Evolutionary conservation across 1,140 invertebrate species (phyloP).

Genomic region (Acromyrmex heyeri): DNA sequence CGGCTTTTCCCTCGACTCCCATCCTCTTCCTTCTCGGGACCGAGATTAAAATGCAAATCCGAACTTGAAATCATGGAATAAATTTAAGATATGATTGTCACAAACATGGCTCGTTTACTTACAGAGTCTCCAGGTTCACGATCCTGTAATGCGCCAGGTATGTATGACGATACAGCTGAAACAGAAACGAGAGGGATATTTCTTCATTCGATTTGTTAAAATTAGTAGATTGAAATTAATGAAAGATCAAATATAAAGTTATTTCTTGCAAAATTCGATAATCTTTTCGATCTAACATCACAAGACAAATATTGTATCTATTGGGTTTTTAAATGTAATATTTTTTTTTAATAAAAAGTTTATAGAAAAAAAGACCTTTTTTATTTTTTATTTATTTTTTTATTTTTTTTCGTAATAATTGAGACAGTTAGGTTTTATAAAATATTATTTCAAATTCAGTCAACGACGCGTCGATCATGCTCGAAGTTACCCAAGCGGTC

Average conservation of each 20-base stretch:
- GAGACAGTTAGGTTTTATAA: too few species aligned
- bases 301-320: background rate
- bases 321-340: too few species aligned
- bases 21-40: background rate
- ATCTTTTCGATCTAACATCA: background rate
- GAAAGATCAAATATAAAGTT: background rate
- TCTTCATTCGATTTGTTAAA: background rate
- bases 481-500: too few species aligned
- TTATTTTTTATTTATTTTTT: too few species aligned
- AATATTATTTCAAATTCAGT: too few species aligned
- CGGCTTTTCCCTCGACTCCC: background rate
- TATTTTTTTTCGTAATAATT: too few species aligned
- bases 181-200: slow-evolving; percentile 78
- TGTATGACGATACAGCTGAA: slow-evolving; percentile 88
- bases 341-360: too few species aligned
- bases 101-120: slow-evolving; percentile 83
- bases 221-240: background rate
- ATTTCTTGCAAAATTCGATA: background rate
- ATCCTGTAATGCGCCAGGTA: slow-evolving; percentile 88
- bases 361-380: too few species aligned
- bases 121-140: slow-evolving; percentile 87
- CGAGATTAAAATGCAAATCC: slow-evolving; percentile 83
- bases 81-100: slow-evolving; percentile 83
- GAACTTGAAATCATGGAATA: slow-evolving; percentile 74
- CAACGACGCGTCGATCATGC: too few species aligned